phyloP scores from a whole-genome alignment of 2,797 vertebrate genomes.

The Morelia viridis region DNA sequence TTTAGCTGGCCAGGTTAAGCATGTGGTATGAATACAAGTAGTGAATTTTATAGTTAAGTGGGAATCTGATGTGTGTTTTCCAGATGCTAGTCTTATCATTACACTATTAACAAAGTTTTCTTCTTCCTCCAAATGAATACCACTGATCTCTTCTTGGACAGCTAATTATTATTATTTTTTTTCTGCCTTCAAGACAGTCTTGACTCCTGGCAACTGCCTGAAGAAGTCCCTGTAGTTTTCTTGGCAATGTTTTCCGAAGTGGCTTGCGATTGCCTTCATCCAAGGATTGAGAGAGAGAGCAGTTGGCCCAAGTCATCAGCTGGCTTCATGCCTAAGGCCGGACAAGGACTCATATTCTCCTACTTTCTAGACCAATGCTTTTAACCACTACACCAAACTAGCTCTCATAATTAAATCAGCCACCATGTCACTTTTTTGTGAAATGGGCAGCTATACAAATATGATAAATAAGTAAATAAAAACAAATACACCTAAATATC shows the following conservation, averaged over 20 bases:
- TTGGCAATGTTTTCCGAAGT: neutral
- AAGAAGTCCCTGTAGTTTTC: neutral
- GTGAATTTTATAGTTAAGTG: neutral
- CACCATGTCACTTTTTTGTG: too few species aligned
- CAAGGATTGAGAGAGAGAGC: neutral
- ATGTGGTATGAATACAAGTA: neutral
- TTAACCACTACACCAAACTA: neutral
- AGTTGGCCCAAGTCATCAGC: neutral
- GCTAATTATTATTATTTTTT: neutral
- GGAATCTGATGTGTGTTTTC: neutral
- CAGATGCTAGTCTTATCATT: neutral
- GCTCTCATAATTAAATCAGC: neutral
- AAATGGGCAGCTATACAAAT: too few species aligned
- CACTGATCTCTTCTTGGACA: neutral
- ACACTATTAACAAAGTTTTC: neutral
- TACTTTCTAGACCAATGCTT: neutral
- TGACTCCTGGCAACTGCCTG: neutral
- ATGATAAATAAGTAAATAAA: too few species aligned
- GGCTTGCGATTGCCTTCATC: neutral
- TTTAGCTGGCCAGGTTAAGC: neutral
- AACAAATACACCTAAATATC: neutral
- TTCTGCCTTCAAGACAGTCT: neutral
- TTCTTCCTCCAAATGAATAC: neutral
- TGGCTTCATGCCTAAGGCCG: neutral
- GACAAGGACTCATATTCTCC: neutral